A percentile compares a stretch with the other conserved stretches of the same genome.
phyloP scores from a whole-genome alignment of 2,797 vertebrate species.

The Lacerta bilineata region DNA sequence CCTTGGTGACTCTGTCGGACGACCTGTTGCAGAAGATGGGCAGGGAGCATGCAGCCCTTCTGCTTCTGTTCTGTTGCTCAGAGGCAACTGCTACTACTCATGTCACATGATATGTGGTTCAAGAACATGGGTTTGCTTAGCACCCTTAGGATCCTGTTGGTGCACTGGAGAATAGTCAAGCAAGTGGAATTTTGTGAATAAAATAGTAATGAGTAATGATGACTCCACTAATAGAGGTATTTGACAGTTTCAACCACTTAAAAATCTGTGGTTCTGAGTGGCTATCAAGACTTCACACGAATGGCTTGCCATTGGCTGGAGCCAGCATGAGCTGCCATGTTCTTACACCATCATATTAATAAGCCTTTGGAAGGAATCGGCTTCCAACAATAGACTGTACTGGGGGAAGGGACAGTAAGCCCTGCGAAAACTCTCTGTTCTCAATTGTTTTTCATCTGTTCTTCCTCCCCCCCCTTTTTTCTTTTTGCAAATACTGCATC shows the following conservation, averaged over 20 bases:
- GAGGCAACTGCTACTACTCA: too few relatives aligned
- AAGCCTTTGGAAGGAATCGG: not conserved
- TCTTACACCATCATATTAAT: not conserved
- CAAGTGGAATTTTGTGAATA: not conserved
- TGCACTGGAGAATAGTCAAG: not conserved
- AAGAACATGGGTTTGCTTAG: not conserved
- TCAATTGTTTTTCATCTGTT: not conserved
- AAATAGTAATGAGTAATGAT: not conserved
- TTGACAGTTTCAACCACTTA: not conserved
- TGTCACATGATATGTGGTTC: not conserved
- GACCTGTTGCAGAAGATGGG: too few relatives aligned
- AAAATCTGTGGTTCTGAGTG: not conserved
- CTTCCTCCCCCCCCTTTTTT: not conserved
- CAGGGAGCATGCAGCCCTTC: too few relatives aligned
- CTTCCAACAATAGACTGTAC: not conserved
- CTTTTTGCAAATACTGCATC: not conserved
- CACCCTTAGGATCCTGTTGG: not conserved
- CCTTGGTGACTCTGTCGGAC: too few relatives aligned
- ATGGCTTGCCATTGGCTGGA: not conserved
- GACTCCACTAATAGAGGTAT: not conserved
- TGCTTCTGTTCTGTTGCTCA: too few relatives aligned
- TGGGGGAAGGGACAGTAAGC: not conserved
- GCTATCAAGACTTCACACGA: not conserved
- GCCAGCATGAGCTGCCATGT: not conserved
- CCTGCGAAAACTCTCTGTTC: not conserved